phyloP scores from a whole-genome alignment of 64 coral and sea anemone species.

The Stichodactyla mertensii region DNA sequence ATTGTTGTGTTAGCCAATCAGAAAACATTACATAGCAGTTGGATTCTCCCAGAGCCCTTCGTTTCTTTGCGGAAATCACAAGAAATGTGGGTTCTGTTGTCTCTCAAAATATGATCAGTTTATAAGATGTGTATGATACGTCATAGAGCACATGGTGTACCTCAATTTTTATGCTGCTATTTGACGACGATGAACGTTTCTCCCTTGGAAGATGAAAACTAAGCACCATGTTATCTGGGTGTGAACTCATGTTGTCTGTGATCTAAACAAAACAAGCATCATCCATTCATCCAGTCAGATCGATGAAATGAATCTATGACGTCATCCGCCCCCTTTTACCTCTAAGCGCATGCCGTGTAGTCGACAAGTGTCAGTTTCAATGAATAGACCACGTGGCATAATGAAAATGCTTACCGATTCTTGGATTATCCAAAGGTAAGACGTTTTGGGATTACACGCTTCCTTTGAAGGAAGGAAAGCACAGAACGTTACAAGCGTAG shows the following conservation, averaged over 20 bases:
- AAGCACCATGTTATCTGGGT: constrained; percentile 2
- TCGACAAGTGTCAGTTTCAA: background rate
- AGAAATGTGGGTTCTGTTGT: too few species aligned
- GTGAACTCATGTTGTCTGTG: background rate
- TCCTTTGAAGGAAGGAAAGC: background rate
- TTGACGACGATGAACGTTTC: background rate
- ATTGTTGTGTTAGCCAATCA: too few species aligned
- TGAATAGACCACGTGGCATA: too few species aligned
- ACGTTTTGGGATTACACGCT: background rate
- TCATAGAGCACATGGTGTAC: background rate
- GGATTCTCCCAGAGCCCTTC: too few species aligned
- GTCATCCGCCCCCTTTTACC: too few species aligned
- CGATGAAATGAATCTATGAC: background rate
- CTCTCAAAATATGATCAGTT: too few species aligned
- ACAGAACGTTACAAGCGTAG: background rate
- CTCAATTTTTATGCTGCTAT: background rate
- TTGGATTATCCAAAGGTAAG: constrained; percentile 36
- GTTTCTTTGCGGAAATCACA: too few species aligned
- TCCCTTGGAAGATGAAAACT: constrained; percentile 14
- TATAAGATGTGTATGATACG: too few species aligned
- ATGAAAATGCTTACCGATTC: constrained; percentile 5
- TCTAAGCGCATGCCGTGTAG: too few species aligned
- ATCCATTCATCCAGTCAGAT: background rate
- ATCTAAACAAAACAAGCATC: background rate
- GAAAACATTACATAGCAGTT: too few species aligned